Conservation (phyloP, 2,113 vertebrate genomes). For the Felis catus region F.catus_Fca126_mat1.0 CM031428.1:25210501-25211000, state of each 20-base stretch:
- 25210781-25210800: neutral
- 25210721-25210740: neutral
- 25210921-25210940: neutral
- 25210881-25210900: neutral
- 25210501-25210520: slow-evolving; percentile 95
- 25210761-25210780: neutral
- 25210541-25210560: slow-evolving; percentile 98
- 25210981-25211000: neutral
- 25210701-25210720: neutral
- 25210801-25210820: neutral
- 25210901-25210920: neutral
- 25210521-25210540: slow-evolving; percentile 95
- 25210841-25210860: neutral
- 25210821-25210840: neutral
- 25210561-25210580: slow-evolving; percentile 98
- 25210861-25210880: neutral
- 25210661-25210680: neutral
- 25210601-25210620: slow-evolving; percentile 56
- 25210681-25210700: neutral
- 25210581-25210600: slow-evolving; percentile 90
- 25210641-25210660: neutral
- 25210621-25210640: neutral
- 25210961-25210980: neutral
- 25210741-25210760: slow-evolving; percentile 8
- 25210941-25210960: neutral